These are phyloP conservation scores for Patagioenas fasciata DNA, from an alignment of 2,113 vertebrate genomes.

Conservation along the genomic window DNA sequence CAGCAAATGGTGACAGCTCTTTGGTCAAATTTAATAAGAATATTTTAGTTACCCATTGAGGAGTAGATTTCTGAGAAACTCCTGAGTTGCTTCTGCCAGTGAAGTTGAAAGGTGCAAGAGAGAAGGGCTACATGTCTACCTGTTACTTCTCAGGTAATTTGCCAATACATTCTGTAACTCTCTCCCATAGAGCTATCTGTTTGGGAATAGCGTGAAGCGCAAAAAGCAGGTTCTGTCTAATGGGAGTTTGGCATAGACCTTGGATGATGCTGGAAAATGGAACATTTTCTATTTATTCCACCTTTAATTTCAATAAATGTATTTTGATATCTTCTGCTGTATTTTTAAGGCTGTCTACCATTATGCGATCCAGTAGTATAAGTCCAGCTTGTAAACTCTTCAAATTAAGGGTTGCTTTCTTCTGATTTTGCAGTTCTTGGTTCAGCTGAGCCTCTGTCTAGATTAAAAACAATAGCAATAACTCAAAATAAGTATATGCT, in stretches of 20 bases:
- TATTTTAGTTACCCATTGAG: not conserved
- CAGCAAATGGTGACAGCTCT: not conserved
- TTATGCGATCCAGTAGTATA: not conserved
- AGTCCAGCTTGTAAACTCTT: not conserved
- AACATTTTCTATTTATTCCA: not conserved
- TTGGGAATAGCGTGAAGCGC: not conserved
- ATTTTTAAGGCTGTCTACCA: not conserved
- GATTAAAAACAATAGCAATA: slow-evolving; percentile 8
- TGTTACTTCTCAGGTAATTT: not conserved
- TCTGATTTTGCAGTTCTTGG: not conserved
- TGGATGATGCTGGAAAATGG: not conserved
- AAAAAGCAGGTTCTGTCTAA: not conserved
- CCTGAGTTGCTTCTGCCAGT: not conserved
- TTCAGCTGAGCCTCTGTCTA: not conserved
- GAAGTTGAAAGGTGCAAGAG: not conserved
- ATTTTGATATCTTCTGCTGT: not conserved
- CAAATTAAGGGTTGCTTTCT: not conserved
- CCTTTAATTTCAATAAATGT: not conserved
- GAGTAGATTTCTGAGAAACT: not conserved
- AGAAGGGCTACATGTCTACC: not conserved
- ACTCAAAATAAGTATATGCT: not conserved
- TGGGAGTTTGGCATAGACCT: not conserved
- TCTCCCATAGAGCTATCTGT: not conserved
- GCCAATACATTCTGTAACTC: not conserved
- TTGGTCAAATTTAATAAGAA: not conserved